Evolutionary conservation across 2,113 vertebrate species (phyloP), one percentile per base, ranked within the genome.

Genomic region (Arenaria interpres): DNA sequence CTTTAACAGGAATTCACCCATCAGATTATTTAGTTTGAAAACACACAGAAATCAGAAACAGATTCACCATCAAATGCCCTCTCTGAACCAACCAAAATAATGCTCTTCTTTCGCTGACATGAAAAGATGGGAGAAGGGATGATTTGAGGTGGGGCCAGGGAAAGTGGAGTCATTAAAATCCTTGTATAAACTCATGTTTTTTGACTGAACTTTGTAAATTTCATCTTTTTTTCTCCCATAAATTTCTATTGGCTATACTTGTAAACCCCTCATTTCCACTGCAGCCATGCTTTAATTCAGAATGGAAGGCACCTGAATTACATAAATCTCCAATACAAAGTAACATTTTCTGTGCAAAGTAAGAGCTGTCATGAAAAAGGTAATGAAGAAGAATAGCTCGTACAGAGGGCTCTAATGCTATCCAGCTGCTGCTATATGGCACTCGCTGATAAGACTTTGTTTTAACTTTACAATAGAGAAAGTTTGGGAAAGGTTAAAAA

Each of bases 351-450:
- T 98, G 93, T 93, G 90, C 90, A 96, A 98, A 98, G 88, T 98
- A 99, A 99, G 98, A 99, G 98, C 98, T 99, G 96, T 99, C 99
- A 98, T 98, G 97, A 97, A 98, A 98, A 98, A 98, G 96, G 98
- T 98, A 98, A 98, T 98, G 98, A 98, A 99, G 99, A 99, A 99
- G 98, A 99, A 99, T 98, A 98, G 99, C 98, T 98, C 94, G 82
- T 98, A 98, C 98, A 98, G 98, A 98, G 97, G 96, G 94, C 96
- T 96, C 97, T 99, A 99, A 99, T 99, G 98, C 97, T 98, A 98
- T 98, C 99, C 99, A 99, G 99, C 99, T 99, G 99, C 98, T 98
- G 97, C 96, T 97, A 97, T 96, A 98, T 98, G 98, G 91, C 96
- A 96, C 91, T 97, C 39, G 13, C 98, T 98, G 98, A 98, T 98